Percentiles rank a stretch among this genome's conserved stretches.
phyloP scores from a whole-genome alignment of 2,888 invertebrate species.

The Dasypogon diadema region DNA sequence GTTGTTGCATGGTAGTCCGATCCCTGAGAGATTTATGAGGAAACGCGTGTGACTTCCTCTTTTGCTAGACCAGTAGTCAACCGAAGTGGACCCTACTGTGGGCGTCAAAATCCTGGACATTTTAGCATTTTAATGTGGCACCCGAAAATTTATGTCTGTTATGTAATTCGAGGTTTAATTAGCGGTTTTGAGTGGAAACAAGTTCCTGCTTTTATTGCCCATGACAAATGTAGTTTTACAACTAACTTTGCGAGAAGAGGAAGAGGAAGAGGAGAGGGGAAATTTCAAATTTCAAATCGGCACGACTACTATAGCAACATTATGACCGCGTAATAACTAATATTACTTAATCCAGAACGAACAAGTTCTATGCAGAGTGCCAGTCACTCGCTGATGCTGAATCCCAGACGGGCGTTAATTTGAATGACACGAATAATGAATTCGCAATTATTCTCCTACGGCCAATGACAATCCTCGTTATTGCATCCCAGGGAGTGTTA shows the following conservation, averaged over 20 bases:
- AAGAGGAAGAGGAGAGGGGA: too few species aligned
- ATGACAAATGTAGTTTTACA: background rate
- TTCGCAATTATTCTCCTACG: conserved; percentile 37
- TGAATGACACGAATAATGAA: conserved; percentile 47
- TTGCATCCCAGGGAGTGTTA: conserved; percentile 45
- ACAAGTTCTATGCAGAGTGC: background rate
- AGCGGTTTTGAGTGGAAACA: conserved; percentile 8
- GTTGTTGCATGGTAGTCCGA: conserved; percentile 56
- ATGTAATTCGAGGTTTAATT: conserved; percentile 39
- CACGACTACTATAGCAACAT: too few species aligned
- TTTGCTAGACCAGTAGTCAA: background rate
- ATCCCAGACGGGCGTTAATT: conserved; percentile 34
- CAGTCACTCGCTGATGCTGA: conserved; percentile 5
- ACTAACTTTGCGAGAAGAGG: too few species aligned
- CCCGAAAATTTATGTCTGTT: conserved; percentile 36
- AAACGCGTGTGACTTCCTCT: background rate
- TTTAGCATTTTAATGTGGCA: conserved; percentile 32
- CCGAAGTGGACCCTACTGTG: conserved; percentile 19
- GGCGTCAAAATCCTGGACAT: conserved; percentile 25
- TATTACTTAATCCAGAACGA: background rate
- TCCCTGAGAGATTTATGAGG: conserved; percentile 46
- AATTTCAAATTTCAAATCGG: background rate
- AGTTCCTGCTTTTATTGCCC: background rate
- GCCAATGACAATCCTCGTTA: conserved; percentile 45
- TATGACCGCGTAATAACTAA: background rate